Evolutionary conservation across 2,888 invertebrate species (phyloP).

Genomic region (Lycia hirtaria): DNA sequence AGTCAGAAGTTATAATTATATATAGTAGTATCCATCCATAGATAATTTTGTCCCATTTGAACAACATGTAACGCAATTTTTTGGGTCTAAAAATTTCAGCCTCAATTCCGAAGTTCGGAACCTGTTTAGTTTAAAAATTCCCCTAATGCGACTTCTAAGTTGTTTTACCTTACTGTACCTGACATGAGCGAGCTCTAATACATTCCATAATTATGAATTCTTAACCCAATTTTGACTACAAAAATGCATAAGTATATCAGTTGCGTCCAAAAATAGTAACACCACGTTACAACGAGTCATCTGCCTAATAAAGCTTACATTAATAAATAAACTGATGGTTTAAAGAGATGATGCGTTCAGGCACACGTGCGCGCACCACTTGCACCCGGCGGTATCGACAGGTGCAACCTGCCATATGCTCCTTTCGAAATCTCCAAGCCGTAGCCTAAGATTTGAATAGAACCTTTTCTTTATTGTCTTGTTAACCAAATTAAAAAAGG

Average conservation of each 20-base stretch:
- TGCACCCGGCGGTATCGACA: slow-evolving; percentile 42
- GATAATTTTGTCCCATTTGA: no score
- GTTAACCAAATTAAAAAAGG: no score
- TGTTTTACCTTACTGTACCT: no score
- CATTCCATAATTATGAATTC: no score
- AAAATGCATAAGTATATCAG: neutral
- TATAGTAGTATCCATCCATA: no score
- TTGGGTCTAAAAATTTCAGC: no score
- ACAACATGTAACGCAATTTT: no score
- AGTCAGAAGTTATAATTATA: no score
- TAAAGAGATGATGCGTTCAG: slow-evolving; percentile 53
- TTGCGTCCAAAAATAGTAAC: slow-evolving; percentile 12
- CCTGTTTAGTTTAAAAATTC: no score
- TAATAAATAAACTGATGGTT: slow-evolving; percentile 45
- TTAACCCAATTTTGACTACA: neutral
- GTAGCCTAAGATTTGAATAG: slow-evolving; percentile 56
- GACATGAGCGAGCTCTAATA: no score
- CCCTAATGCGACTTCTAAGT: no score
- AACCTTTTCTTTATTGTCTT: slow-evolving; percentile 6
- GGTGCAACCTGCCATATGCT: slow-evolving; percentile 56
- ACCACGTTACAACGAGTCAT: slow-evolving; percentile 12
- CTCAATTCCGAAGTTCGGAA: no score
- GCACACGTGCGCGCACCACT: slow-evolving; percentile 57
- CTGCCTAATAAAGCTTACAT: slow-evolving; percentile 22
- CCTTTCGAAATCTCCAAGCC: slow-evolving; percentile 10